Evolutionary conservation across 1,140 invertebrate genomes (phyloP).

Genomic region (Brachionus koreanus): DNA sequence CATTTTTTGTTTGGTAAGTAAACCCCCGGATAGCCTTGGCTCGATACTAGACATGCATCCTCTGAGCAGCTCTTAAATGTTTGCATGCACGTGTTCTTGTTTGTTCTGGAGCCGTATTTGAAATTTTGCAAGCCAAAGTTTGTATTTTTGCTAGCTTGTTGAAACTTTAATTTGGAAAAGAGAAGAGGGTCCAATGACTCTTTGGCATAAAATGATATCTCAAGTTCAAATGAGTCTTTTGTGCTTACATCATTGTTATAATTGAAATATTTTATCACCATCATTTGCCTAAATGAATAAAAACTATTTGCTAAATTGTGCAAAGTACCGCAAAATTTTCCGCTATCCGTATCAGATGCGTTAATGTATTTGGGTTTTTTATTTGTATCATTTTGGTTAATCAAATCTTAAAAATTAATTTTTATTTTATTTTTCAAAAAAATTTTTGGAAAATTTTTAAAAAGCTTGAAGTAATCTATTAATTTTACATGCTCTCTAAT

Average conservation of each 20-base stretch:
- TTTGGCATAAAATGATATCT: neutral
- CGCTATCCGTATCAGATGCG: neutral
- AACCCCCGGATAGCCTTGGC: constrained; percentile 15
- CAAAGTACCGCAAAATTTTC: constrained; percentile 30
- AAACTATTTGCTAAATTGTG: constrained; percentile 6
- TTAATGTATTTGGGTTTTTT: neutral
- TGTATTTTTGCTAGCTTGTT: neutral
- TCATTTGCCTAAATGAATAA: constrained; percentile 7
- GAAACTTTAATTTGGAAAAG: constrained; percentile 34
- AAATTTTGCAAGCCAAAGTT: neutral
- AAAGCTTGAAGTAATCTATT: too few species aligned
- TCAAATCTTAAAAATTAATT: neutral
- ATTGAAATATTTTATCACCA: constrained; percentile 5
- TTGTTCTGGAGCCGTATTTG: neutral
- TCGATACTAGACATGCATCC: neutral
- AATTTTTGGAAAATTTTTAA: too few species aligned
- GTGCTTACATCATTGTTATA: neutral
- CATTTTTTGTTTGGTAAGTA: neutral
- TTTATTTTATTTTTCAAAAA: neutral
- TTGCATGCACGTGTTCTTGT: neutral
- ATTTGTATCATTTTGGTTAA: neutral
- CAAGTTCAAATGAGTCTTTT: constrained; percentile 16
- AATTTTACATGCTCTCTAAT: too few species aligned
- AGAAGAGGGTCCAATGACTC: constrained; percentile 4
- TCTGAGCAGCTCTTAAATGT: neutral